A percentile compares a stretch with the other conserved stretches of the same genome.
These are phyloP conservation scores for Alloplasta piceator DNA, from an alignment of 2,888 invertebrate species.

Conservation along the genomic window DNA sequence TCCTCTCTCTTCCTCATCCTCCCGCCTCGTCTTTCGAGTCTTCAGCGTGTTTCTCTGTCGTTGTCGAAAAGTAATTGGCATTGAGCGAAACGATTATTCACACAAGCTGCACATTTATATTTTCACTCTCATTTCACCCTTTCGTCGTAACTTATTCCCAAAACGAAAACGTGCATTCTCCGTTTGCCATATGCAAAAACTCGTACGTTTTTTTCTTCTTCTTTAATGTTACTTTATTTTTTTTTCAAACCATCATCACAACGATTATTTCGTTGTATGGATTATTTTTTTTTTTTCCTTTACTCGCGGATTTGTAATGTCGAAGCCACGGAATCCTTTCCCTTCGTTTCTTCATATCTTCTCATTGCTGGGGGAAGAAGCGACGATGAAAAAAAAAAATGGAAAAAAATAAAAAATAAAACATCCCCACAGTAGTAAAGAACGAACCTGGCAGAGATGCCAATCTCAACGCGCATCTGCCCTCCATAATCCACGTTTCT, in stretches of 20 bases:
- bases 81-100: conserved; percentile 1
- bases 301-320: neutral
- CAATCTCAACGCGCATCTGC: conserved; percentile 8
- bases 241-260: neutral
- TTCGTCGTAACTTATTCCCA: neutral
- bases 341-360: neutral
- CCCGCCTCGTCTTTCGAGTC: neutral
- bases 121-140: neutral
- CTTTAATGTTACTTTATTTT: neutral
- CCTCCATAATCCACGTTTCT: conserved; percentile 8
- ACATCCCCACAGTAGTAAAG: conserved; percentile 8
- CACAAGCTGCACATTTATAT: neutral
- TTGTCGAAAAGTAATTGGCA: neutral
- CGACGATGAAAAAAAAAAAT: neutral
- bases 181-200: neutral
- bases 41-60: neutral
- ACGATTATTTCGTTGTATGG: neutral
- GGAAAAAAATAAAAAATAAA: neutral
- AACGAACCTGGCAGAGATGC: neutral
- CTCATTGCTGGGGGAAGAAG: neutral
- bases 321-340: neutral
- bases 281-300: too few relatives aligned
- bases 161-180: too few relatives aligned
- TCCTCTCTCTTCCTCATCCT: neutral
- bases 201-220: neutral